Evolutionary conservation across 92 coral and sea anemone genomes (phyloP).

Genomic region (Muricea muricata): DNA sequence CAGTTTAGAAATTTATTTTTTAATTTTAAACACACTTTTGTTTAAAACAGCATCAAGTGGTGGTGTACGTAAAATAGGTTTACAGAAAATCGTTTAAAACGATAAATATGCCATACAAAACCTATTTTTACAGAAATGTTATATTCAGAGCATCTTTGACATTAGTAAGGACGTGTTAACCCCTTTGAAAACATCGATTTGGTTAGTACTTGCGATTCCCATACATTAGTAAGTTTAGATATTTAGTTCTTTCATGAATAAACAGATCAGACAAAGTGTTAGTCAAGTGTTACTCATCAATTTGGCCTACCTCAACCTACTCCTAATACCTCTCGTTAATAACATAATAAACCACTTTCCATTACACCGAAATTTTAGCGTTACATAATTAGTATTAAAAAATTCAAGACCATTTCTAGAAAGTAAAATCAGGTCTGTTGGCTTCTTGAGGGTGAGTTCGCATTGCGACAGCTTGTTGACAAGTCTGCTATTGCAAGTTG

Average conservation of each 20-base stretch:
- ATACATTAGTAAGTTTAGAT: neutral
- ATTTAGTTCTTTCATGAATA: neutral
- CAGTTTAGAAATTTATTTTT: too few relatives aligned
- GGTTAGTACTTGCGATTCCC: neutral
- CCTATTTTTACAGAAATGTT: neutral
- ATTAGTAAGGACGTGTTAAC: neutral
- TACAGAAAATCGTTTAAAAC: neutral
- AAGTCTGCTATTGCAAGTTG: too few relatives aligned
- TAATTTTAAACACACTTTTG: too few relatives aligned
- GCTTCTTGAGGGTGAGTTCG: too few relatives aligned
- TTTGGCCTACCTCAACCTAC: neutral
- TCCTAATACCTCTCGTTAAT: neutral
- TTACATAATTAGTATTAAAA: too few relatives aligned
- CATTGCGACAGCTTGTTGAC: too few relatives aligned
- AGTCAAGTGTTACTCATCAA: neutral
- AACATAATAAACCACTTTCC: neutral
- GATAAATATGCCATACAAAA: neutral
- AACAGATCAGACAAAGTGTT: slow-evolving; percentile 20
- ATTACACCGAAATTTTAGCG: too few relatives aligned
- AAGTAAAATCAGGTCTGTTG: too few relatives aligned
- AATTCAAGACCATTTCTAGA: too few relatives aligned
- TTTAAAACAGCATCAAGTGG: neutral
- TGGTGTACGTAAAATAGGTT: neutral
- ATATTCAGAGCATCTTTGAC: neutral
- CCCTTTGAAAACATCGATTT: neutral